A percentile compares a stretch with the other conserved stretches of the same genome.
Evolutionary conservation across 2,113 vertebrate genomes (phyloP).

Genomic region (Oncorhynchus kisutch): DNA sequence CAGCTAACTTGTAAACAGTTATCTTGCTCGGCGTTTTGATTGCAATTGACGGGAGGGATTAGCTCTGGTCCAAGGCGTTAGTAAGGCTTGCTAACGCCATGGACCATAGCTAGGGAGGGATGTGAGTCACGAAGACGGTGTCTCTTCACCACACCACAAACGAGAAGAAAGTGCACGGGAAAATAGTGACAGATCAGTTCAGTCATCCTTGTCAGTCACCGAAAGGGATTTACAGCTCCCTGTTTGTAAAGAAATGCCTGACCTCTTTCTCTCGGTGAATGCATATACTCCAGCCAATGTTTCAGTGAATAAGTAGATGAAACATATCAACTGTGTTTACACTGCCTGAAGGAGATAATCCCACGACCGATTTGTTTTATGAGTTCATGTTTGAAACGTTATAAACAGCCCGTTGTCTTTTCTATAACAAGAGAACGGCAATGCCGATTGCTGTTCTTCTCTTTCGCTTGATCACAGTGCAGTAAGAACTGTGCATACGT

Average conservation of each 20-base stretch:
- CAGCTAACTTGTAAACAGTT: constrained; percentile 33
- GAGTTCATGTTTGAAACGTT: constrained; percentile 2
- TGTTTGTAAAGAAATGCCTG: constrained; percentile 13
- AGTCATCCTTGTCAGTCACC: neutral
- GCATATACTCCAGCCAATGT: neutral
- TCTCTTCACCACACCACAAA: neutral
- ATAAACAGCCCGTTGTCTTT: neutral
- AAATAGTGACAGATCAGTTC: constrained; percentile 8
- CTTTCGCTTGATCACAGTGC: constrained; percentile 60
- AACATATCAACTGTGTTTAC: neutral
- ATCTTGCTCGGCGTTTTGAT: neutral
- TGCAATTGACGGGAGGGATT: neutral
- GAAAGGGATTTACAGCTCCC: constrained; percentile 8
- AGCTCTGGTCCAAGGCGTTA: neutral
- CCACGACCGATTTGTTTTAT: neutral
- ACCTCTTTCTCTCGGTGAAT: neutral
- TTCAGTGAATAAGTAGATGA: neutral
- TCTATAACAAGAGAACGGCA: constrained; percentile 3
- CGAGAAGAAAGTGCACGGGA: constrained; percentile 24
- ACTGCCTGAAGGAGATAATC: neutral
- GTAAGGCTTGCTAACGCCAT: no score
- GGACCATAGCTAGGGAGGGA: neutral
- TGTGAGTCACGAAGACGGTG: neutral
- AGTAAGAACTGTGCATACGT: neutral
- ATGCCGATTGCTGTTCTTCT: constrained; percentile 19